Conservation (phyloP, 2,113 vertebrate species). For the Anser brachyrhynchus region DNA sequence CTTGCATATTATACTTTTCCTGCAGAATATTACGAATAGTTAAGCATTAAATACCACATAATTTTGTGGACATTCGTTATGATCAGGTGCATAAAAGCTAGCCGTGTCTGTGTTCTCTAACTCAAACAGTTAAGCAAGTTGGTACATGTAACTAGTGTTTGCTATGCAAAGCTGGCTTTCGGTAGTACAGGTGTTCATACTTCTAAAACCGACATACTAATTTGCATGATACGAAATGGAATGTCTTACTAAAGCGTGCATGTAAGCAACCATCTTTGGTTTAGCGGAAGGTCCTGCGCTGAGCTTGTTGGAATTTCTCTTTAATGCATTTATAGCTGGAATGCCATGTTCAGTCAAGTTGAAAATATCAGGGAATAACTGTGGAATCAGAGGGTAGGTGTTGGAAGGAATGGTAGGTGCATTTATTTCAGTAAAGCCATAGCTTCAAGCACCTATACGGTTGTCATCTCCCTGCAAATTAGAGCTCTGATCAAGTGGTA, state of each 20-base stretch:
- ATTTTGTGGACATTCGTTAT: not conserved
- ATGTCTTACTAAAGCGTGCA: not conserved
- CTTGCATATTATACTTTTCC: not conserved
- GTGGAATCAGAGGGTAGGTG: not conserved
- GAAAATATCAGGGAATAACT: not conserved
- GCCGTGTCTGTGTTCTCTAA: not conserved
- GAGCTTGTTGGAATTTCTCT: not conserved
- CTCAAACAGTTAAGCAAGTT: not conserved
- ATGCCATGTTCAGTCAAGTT: not conserved
- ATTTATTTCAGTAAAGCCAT: not conserved
- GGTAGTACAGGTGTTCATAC: not conserved
- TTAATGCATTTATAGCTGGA: not conserved
- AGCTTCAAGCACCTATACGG: not conserved
- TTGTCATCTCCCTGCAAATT: not conserved
- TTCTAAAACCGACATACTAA: not conserved
- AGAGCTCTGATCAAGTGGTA: accelerated
- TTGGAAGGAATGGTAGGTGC: not conserved
- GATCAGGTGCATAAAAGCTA: not conserved
- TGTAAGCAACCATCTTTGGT: not conserved
- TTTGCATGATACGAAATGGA: not conserved
- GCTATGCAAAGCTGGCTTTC: not conserved
- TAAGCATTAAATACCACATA: not conserved
- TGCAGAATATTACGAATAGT: not conserved
- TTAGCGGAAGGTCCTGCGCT: not conserved
- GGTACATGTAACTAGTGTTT: not conserved